Evolutionary conservation across 2,797 vertebrate species (phyloP).

Genomic region (Alcedo quadribrachys): DNA sequence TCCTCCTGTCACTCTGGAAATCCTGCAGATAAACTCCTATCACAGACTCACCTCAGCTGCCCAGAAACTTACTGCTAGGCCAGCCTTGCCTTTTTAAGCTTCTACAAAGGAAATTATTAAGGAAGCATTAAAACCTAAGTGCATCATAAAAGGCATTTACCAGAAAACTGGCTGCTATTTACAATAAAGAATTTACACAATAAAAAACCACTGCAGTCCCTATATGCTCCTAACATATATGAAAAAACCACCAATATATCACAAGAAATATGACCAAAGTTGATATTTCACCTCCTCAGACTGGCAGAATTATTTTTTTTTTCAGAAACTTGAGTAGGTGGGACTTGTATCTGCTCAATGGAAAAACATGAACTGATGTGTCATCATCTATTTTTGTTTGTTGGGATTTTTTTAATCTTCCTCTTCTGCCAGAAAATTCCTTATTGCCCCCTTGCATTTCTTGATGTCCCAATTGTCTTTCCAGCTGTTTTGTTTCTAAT

Average conservation of each 20-base stretch:
- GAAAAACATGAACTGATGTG: conserved; percentile 39
- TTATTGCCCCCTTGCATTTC: conserved; percentile 33
- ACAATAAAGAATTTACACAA: background rate
- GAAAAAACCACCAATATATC: background rate
- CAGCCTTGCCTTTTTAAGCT: conserved; percentile 4
- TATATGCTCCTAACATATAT: background rate
- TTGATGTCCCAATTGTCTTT: conserved; percentile 20
- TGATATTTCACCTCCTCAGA: conserved; percentile 3
- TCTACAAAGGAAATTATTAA: conserved; percentile 10
- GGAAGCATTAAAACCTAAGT: conserved; percentile 41
- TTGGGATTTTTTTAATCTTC: conserved; percentile 1
- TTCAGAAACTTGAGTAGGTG: conserved; percentile 41
- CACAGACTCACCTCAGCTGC: background rate
- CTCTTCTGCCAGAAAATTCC: conserved; percentile 32
- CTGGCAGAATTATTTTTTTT: background rate
- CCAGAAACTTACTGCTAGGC: background rate
- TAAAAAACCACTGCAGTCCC: background rate
- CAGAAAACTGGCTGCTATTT: conserved; percentile 26
- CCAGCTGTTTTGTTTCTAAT: conserved; percentile 36
- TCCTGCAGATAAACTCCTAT: background rate
- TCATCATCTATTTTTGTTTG: conserved; percentile 48
- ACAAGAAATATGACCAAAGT: background rate
- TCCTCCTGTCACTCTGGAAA: background rate
- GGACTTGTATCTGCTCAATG: conserved; percentile 29
- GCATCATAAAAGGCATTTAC: conserved; percentile 43